phyloP scores from a whole-genome alignment of 2,113 vertebrate genomes.

The Perca schrenkii region DNA sequence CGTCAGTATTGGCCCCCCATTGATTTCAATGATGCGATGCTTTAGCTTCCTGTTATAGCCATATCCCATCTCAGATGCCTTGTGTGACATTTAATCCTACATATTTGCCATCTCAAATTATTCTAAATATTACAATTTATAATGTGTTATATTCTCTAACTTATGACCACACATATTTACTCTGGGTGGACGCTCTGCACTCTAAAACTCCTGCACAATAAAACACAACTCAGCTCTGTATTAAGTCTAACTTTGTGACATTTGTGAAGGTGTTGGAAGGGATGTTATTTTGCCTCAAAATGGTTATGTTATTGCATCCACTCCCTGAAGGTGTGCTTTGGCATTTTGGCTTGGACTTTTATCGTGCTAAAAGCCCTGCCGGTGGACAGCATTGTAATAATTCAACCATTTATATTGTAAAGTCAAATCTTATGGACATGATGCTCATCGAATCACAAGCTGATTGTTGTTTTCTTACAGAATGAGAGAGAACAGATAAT shows the following conservation, averaged over 20 bases:
- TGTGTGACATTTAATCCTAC: neutral
- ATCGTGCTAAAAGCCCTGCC: neutral
- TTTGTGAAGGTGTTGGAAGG: neutral
- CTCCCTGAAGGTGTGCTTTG: neutral
- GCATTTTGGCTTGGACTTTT: conserved; percentile 22
- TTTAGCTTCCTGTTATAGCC: neutral
- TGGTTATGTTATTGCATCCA: neutral
- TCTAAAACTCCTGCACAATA: neutral
- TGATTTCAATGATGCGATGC: neutral
- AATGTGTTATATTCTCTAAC: neutral
- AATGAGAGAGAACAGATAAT: conserved; percentile 88
- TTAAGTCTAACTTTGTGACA: neutral
- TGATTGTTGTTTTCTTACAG: conserved; percentile 64
- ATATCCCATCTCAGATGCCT: neutral
- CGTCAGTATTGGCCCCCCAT: neutral
- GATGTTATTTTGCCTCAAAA: neutral
- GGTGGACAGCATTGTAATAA: neutral
- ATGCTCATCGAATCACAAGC: neutral
- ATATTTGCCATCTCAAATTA: neutral
- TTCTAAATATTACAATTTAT: neutral
- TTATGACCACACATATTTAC: neutral
- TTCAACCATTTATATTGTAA: neutral
- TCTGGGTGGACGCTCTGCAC: neutral
- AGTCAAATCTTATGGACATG: neutral
- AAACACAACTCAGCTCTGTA: neutral